Evolutionary conservation across 2,888 invertebrate genomes (phyloP).

Genomic region (Dioctria rufipes): DNA sequence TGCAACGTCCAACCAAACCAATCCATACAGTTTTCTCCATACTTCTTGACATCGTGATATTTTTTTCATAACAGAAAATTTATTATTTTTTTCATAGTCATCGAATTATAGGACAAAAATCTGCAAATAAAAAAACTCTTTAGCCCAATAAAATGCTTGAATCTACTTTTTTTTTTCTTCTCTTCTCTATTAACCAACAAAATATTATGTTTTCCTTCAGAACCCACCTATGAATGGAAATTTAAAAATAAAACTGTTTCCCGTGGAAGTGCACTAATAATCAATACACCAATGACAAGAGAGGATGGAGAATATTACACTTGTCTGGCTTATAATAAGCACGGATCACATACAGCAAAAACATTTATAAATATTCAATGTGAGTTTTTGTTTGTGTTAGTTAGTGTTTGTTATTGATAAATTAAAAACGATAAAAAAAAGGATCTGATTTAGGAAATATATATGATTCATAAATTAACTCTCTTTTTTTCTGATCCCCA

Average conservation of each 20-base stretch:
- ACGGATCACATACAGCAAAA: slow-evolving; percentile 80
- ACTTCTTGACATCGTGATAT: too few relatives aligned
- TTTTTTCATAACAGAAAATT: too few relatives aligned
- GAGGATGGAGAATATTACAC: slow-evolving; percentile 83
- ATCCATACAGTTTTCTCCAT: too few relatives aligned
- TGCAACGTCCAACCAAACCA: too few relatives aligned
- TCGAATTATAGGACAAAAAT: too few relatives aligned
- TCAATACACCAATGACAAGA: slow-evolving; percentile 79
- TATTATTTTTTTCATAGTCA: too few relatives aligned
- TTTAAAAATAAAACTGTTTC: slow-evolving; percentile 71
- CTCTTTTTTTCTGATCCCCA: slow-evolving; percentile 69
- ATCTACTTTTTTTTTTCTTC: background rate
- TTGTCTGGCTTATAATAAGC: slow-evolving; percentile 85
- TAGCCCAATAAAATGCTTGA: too few relatives aligned
- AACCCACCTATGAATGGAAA: slow-evolving; percentile 66
- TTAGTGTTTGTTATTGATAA: background rate
- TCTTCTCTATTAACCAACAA: background rate
- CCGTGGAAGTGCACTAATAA: slow-evolving; percentile 74
- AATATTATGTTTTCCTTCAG: background rate
- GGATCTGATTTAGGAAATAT: slow-evolving; percentile 21
- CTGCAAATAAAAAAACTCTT: too few relatives aligned
- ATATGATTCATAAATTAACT: slow-evolving; percentile 16
- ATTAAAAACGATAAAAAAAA: slow-evolving; percentile 17
- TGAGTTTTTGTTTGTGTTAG: slow-evolving; percentile 70
- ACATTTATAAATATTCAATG: slow-evolving; percentile 87